phyloP scores from a whole-genome alignment of 2,113 vertebrate species.

The Myxocyprinus asiaticus region DNA sequence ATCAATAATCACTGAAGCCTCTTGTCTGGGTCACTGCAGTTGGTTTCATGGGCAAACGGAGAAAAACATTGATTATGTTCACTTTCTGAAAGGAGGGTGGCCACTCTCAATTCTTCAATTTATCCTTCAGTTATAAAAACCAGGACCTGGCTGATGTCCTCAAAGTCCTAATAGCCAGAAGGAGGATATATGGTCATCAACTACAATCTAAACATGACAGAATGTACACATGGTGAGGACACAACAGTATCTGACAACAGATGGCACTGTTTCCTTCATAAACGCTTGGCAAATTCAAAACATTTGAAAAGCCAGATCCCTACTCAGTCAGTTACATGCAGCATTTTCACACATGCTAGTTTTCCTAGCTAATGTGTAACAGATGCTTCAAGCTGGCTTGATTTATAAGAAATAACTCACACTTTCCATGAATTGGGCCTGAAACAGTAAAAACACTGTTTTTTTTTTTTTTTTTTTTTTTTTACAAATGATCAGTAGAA shows the following conservation, averaged over 20 bases:
- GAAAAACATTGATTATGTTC: conserved; percentile 38
- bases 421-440: too few relatives aligned
- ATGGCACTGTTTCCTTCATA: conserved; percentile 60
- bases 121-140: conserved; percentile 26
- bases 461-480: too few relatives aligned
- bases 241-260: conserved; percentile 48
- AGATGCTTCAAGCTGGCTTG: conserved; percentile 34
- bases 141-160: conserved; percentile 60
- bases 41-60: conserved; percentile 29
- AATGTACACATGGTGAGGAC: conserved; percentile 47
- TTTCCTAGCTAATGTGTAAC: conserved; percentile 24
- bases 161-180: conserved; percentile 21
- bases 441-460: too few relatives aligned
- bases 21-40: conserved; percentile 40
- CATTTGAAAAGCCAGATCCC: not conserved
- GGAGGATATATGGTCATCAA: conserved; percentile 39
- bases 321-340: conserved; percentile 14
- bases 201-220: conserved; percentile 65
- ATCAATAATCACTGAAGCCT: conserved; percentile 47
- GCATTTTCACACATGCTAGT: conserved; percentile 16
- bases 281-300: conserved; percentile 13
- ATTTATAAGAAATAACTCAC: not conserved
- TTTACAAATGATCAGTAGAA: too few relatives aligned
- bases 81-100: conserved; percentile 60
- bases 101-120: conserved; percentile 43